A percentile compares a stretch with the other conserved stretches of the same genome.
These are phyloP conservation scores for Prionace glauca DNA, from an alignment of 2,797 vertebrate genomes.

Conservation along the genomic window DNA sequence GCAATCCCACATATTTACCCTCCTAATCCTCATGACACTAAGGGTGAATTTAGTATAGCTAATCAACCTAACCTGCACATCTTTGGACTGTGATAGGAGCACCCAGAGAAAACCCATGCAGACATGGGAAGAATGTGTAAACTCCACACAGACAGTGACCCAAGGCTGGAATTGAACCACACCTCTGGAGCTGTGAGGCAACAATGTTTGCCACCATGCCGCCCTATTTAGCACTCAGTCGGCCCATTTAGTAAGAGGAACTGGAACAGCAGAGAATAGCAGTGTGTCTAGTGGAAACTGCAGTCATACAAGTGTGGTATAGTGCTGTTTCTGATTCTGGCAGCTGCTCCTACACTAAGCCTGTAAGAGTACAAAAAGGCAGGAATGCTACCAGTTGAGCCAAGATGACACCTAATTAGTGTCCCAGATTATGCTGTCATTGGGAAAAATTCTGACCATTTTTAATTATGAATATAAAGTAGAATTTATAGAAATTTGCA, in stretches of 20 bases:
- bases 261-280: not conserved
- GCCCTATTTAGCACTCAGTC: not conserved
- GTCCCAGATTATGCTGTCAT: not conserved
- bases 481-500: not conserved
- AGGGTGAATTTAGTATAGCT: too few relatives aligned
- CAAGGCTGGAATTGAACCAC: too few relatives aligned
- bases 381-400: not conserved
- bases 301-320: not conserved
- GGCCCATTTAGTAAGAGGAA: not conserved
- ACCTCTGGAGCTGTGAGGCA: too few relatives aligned
- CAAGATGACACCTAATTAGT: not conserved
- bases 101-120: too few relatives aligned
- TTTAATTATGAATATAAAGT: not conserved
- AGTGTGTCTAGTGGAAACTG: not conserved
- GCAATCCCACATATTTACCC: too few relatives aligned
- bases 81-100: too few relatives aligned
- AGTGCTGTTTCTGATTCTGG: not conserved
- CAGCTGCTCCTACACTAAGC: not conserved
- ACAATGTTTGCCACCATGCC: not conserved
- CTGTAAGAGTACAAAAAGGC: not conserved
- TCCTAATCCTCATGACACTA: too few relatives aligned
- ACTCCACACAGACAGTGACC: too few relatives aligned
- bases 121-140: too few relatives aligned
- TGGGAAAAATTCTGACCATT: not conserved
- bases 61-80: too few relatives aligned